Conservation (phyloP, 2,113 vertebrate species). For the Sinocyclocheilus grahami region DNA sequence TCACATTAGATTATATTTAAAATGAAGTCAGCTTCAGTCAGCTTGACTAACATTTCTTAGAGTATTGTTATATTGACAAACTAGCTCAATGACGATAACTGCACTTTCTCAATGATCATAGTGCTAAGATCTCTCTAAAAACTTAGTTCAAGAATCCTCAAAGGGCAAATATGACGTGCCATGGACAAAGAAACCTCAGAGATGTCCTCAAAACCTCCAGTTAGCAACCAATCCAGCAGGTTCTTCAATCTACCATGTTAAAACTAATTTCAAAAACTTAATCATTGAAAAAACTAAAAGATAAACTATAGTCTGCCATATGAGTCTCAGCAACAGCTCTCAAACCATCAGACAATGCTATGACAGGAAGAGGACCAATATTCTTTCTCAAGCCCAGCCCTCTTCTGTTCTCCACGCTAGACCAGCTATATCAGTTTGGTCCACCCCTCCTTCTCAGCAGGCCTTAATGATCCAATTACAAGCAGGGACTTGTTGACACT, state of each 20-base stretch:
- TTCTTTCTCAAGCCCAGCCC: slow-evolving; percentile 43
- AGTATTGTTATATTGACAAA: background rate
- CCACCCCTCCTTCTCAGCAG: slow-evolving; percentile 54
- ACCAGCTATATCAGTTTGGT: slow-evolving; percentile 53
- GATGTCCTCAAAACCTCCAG: background rate
- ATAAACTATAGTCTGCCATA: background rate
- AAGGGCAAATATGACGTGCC: background rate
- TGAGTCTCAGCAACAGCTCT: slow-evolving; percentile 15
- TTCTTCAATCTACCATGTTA: slow-evolving; percentile 7
- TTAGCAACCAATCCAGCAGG: background rate
- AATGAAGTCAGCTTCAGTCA: background rate
- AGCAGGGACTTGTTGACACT: slow-evolving; percentile 71
- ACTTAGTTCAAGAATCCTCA: background rate
- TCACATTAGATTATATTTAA: background rate
- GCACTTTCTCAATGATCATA: too few species aligned
- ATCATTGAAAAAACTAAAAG: background rate
- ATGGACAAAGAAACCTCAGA: background rate
- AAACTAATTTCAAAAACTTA: background rate
- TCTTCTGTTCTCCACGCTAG: slow-evolving; percentile 51
- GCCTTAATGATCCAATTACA: slow-evolving; percentile 76
- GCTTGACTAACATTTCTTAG: background rate
- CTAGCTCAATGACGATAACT: background rate
- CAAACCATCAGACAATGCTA: slow-evolving; percentile 39
- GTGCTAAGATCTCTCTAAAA: background rate
- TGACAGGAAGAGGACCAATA: slow-evolving; percentile 26